Evolutionary conservation across 2,797 vertebrate species (phyloP), one percentile per base, ranked within the genome.

Genomic region (Gobio occitaniae): DNA sequence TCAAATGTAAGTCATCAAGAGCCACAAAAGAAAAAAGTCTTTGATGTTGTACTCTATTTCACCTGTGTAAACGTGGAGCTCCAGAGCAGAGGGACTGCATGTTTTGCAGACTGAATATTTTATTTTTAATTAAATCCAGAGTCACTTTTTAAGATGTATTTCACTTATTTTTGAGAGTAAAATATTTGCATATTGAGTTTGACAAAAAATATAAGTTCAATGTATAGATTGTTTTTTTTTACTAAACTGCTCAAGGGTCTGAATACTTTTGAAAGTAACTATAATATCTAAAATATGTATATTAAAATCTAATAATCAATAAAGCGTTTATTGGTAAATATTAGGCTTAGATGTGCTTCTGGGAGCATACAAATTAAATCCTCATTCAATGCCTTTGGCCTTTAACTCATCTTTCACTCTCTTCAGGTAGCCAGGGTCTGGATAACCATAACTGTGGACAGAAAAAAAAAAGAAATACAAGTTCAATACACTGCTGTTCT

Each of bases 331-430:
- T 19, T 54, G 6, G 6, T 54, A 54, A 19, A 54, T 8, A 54
- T 54, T 54, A 21, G 56, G 9, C 19, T 59, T n/a, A 12, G 56
- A 61, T 25, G 3, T 59, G 3, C 21, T 0, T 61, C 12, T 12
- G 1, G 11, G 10, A 61, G 25, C 25, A 17, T 11, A 19, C 0
- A 36, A 75, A 54, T 54, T 17, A 76, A 38, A 38, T 79, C 29
- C 69, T 95, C 83, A 95, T 86, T 92, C 6, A 5, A 96, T 91
- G 85, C 95, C 95, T 93, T 95, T 95, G 1, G 91, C 93, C 56
- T 95, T 95, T 84, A 96, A 92, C 90, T 96, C 95, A 0, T 94
- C 93, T 47, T 74, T 94, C 66, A 96, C 94, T 89, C 94, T 92
- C 79, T 52, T 88, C 66, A 96, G 86, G 84, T 96, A 96, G 0